These are phyloP conservation scores for Platichthys stellatus DNA, from an alignment of 2,113 vertebrate genomes.

Conservation along the genomic window DNA sequence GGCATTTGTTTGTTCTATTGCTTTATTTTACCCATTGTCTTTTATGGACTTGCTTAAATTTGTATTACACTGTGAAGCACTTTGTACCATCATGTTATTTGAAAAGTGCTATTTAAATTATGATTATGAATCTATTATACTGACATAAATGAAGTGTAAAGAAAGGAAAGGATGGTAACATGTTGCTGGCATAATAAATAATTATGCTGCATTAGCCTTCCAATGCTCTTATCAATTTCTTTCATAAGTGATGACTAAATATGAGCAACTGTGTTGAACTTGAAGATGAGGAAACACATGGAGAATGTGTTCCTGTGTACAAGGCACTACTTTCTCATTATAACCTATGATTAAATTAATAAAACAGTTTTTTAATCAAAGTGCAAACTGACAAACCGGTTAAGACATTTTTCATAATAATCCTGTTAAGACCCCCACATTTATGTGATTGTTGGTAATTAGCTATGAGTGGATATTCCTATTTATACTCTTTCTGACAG, in stretches of 20 bases:
- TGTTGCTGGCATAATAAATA: background rate
- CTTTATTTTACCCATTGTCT: no score
- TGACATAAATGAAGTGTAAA: no score
- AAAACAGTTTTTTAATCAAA: conserved; percentile 17
- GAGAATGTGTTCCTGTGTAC: conserved; percentile 10
- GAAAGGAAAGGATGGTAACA: no score
- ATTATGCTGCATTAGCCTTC: background rate
- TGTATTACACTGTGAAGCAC: no score
- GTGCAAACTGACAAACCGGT: background rate
- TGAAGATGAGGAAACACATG: conserved; percentile 23
- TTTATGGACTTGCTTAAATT: no score
- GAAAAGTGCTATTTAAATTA: no score
- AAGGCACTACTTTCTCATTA: background rate
- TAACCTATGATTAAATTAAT: background rate
- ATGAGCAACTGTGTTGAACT: conserved; percentile 14
- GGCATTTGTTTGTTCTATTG: no score
- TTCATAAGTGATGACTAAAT: conserved; percentile 23
- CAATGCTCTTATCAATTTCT: conserved; percentile 6
- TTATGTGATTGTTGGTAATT: background rate
- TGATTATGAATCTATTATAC: no score
- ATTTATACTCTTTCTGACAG: conserved; percentile 19
- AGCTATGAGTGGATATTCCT: background rate
- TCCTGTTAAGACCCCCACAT: background rate
- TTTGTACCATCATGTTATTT: no score
- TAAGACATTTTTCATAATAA: conserved; percentile 24